Evolutionary conservation across 2,113 vertebrate species (phyloP), one percentile per base, ranked within the genome.

Genomic region (Antigone vipio): DNA sequence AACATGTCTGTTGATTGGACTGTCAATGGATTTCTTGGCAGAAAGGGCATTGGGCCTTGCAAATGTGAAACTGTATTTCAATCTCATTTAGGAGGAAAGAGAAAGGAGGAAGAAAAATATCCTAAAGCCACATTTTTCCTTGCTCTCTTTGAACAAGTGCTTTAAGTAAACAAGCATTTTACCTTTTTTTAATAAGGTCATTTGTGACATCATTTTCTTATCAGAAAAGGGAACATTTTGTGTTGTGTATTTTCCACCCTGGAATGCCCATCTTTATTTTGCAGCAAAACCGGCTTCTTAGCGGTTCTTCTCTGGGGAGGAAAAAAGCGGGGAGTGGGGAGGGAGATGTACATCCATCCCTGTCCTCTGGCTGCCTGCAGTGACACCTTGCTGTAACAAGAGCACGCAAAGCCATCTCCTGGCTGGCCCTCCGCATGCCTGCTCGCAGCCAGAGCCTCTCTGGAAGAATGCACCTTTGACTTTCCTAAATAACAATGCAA

Each of bases 111-210:
- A 95, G 92, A 94, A 94, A 92, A 90, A 95, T 97, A 88, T 76
- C 96, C 89, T 85, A 94, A 92, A 96, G 91, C 90, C 79, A 91
- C 88, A 89, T 95, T 96, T 94, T 87, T 60, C 72, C 89, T 93
- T 95, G 86, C 83, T 95, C 69, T 94, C 92, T 97, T 92, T 96
- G 91, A 97, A 81, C 89, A 92, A 88, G 85, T 93, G 92, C 94
- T 96, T 95, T 92, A 94, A 95, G 93, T 97, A 97, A 98, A 97
- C 95, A 96, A 96, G 96, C 62, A 30, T 88, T 97, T 96, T 92
- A 92, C 95, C 81, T 95, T 93, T 93, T 97, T 97, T 95, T 97
- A 98, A 98, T 97, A 98, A 98, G 97, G 98, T 98, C 97, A 98
- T 95, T 96, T 92, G 89, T 81, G 94, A 98, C 97, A 97, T 97